Evolutionary conservation across 92 coral and sea anemone genomes (phyloP), one percentile per base, ranked within the genome.

Genomic region (Meandrina meandrites): DNA sequence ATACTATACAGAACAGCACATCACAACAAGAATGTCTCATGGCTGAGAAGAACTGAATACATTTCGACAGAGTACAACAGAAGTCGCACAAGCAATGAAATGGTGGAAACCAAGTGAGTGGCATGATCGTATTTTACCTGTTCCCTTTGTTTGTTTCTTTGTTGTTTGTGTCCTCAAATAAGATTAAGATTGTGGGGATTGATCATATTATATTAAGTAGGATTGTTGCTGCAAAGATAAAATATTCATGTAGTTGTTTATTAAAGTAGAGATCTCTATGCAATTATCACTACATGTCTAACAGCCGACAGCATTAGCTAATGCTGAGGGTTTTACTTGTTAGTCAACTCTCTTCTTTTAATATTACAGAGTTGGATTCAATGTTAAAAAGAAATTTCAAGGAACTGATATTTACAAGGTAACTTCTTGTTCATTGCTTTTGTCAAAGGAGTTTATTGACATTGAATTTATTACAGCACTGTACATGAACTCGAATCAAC

Each of bases 391-490:
- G 92, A 96, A 96, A 87, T 93, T 95, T 81, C 98, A 96, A 75
- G 99, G 99, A 70, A 80, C 99, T 70, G 99, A 96, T 84, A 81
- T 96, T 32, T 96, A 96, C 88, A 96, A 96, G 98, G 99, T 95
- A 62, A 58, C 53, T 77, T 73, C 17, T 6, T 1, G 47, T 22
- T 1, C 31, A 10, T 17, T 80, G 0, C 12, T 5, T 78, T 47
- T 47, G 71, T 66, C 71, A 66, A 28, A 66, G 17, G 71, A 13
- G 24, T 66, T n/a, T 14, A 66, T 4, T 9, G 4, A 13, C 54
- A 50, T 50, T 50, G 54, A 50, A 24, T 24, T 24, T n/a, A n/a
- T 4, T 66, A 24, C 8, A 66, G 32, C n/a, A 5, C n/a, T 72
- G 45, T 72, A 6, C n/a, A n/a, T n/a, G n/a, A n/a, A 34, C 18